Percentiles rank a stretch among this genome's conserved stretches.
phyloP scores from a whole-genome alignment of 2,888 invertebrate species.

The Carpatolechia fugitivella region DNA sequence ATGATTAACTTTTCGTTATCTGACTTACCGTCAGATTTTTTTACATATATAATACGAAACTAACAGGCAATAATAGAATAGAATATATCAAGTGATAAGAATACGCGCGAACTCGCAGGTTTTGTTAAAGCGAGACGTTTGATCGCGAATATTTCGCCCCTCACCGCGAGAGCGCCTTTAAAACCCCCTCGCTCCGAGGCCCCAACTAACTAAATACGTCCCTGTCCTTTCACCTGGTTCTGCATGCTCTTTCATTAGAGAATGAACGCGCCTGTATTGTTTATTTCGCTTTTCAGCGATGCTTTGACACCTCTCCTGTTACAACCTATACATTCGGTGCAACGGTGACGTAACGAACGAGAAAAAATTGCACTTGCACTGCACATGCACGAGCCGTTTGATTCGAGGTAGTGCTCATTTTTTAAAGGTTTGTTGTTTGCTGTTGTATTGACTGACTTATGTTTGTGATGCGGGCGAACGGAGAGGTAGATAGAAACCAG shows the following conservation, averaged over 20 bases:
- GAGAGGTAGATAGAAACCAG: too few relatives aligned
- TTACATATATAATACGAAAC: too few relatives aligned
- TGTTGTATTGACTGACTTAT: not conserved
- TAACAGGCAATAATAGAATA: too few relatives aligned
- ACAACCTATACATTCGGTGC: not conserved
- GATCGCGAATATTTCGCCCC: too few relatives aligned
- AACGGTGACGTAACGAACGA: not conserved
- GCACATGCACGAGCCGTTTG: too few relatives aligned
- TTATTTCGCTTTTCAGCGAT: slow-evolving; percentile 2
- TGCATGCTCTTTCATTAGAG: slow-evolving; percentile 13
- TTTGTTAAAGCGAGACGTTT: too few relatives aligned
- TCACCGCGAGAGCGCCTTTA: too few relatives aligned
- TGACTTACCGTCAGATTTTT: too few relatives aligned
- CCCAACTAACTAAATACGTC: not conserved
- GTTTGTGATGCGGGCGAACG: too few relatives aligned
- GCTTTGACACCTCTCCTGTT: slow-evolving; percentile 11
- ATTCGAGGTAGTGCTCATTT: not conserved
- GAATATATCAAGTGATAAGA: too few relatives aligned
- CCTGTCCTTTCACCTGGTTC: not conserved
- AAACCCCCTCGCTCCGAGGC: not conserved
- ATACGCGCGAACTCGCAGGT: too few relatives aligned
- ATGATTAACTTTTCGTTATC: too few relatives aligned
- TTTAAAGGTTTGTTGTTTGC: not conserved
- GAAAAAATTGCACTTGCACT: not conserved
- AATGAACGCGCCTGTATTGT: slow-evolving; percentile 10